Percentiles rank a stretch among this genome's conserved stretches.
Evolutionary conservation across 1,140 invertebrate species (phyloP).

Genomic region (Dendroctonus valens): DNA sequence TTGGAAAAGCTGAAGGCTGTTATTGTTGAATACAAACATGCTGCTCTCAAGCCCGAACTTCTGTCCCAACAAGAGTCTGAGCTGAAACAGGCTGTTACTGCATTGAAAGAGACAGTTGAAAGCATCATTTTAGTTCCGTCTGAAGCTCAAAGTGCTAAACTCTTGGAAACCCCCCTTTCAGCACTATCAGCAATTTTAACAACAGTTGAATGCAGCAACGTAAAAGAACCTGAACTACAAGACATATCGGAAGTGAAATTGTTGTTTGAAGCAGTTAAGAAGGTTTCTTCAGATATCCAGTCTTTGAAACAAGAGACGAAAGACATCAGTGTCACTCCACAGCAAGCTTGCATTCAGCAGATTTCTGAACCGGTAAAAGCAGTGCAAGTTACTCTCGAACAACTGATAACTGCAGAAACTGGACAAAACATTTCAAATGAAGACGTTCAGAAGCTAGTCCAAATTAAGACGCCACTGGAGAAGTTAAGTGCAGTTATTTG

Average conservation of each 20-base stretch:
- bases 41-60: constrained; percentile 9
- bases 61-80: constrained; percentile 19
- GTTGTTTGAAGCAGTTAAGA: constrained; percentile 8
- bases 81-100: constrained; percentile 2
- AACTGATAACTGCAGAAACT: constrained; percentile 1
- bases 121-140: no score
- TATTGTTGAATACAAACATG: constrained; percentile 24
- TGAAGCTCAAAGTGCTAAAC: no score
- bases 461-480: constrained; percentile 18
- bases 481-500: constrained; percentile 17
- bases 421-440: constrained; percentile 11
- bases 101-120: no score
- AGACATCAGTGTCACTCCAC: constrained; percentile 2
- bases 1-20: constrained; percentile 28
- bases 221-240: background rate
- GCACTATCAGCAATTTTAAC: no score
- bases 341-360: no score
- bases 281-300: constrained; percentile 3
- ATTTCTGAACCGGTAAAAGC: no score
- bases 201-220: no score
- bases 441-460: constrained; percentile 7
- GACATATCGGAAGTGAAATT: no score
- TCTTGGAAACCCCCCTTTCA: no score
- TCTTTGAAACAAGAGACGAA: constrained; percentile 1
- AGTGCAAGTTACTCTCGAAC: no score